Percentiles rank a stretch among this genome's conserved stretches.
Conservation (phyloP, 2,888 invertebrate genomes). For the Drosophila suboccidentalis region DNA sequence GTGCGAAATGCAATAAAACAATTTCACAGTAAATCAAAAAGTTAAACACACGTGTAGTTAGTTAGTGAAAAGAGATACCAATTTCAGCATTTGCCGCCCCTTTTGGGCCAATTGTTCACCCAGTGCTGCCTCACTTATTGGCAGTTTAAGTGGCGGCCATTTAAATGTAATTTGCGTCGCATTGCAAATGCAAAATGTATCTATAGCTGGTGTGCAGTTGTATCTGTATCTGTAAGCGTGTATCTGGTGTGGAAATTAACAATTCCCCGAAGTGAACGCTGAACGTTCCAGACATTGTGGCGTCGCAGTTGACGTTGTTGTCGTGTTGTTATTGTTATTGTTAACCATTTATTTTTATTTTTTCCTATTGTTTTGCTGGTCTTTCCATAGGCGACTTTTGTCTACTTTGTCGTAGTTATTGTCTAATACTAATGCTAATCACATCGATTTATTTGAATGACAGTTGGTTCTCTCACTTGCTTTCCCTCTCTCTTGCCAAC, state of each 20-base stretch:
- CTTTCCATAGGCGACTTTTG: neutral
- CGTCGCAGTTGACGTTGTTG: constrained; percentile 39
- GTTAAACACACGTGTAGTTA: constrained; percentile 52
- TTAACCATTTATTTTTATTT: constrained; percentile 11
- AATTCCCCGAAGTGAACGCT: constrained; percentile 13
- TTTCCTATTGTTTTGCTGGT: constrained; percentile 16
- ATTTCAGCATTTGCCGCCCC: neutral
- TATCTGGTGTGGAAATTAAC: constrained; percentile 21
- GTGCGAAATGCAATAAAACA: constrained; percentile 26
- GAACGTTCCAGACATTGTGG: constrained; percentile 65
- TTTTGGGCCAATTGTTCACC: neutral
- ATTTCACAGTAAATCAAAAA: constrained; percentile 5
- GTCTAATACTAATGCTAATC: constrained; percentile 59
- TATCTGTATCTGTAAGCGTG: constrained; percentile 24
- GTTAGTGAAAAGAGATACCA: constrained; percentile 35
- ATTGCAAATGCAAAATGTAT: constrained; percentile 42
- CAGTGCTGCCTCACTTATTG: constrained; percentile 35
- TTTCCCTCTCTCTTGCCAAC: constrained; percentile 5
- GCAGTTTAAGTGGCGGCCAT: constrained; percentile 65
- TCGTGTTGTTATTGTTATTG: constrained; percentile 22
- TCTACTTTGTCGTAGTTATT: constrained; percentile 16
- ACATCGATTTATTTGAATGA: constrained; percentile 58
- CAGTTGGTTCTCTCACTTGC: constrained; percentile 12
- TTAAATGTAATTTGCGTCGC: constrained; percentile 66
- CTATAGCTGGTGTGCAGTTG: constrained; percentile 11